Evolutionary conservation across 2,888 invertebrate species (phyloP).

Genomic region (Drepana falcataria): DNA sequence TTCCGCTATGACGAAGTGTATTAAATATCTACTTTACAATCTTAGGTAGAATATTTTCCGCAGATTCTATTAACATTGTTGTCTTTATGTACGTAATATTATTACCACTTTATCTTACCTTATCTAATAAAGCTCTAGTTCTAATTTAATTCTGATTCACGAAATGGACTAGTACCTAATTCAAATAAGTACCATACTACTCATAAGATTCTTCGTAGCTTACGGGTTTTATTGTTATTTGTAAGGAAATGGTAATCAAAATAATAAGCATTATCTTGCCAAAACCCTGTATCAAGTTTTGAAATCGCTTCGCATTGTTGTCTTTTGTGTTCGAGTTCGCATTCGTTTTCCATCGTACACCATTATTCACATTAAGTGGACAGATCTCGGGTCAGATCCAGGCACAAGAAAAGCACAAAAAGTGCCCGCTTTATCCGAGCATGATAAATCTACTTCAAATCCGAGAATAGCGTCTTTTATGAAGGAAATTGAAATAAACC

Average conservation of each 20-base stretch:
- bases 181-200: too few species aligned
- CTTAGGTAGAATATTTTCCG: conserved; percentile 7
- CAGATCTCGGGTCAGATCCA: conserved; percentile 79
- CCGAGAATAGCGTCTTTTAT: conserved; percentile 79
- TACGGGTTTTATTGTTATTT: too few species aligned
- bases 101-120: too few species aligned
- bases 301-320: conserved; percentile 75
- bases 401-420: conserved; percentile 79
- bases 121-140: too few species aligned
- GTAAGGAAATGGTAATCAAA: conserved; percentile 24
- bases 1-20: conserved; percentile 33
- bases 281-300: conserved; percentile 74
- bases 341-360: conserved; percentile 78
- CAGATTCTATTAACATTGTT: not conserved
- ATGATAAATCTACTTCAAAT: conserved; percentile 80
- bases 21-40: conserved; percentile 32
- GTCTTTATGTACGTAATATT: not conserved
- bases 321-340: conserved; percentile 75
- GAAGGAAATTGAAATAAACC: conserved; percentile 80
- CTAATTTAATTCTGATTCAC: too few species aligned
- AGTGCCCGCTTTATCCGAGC: conserved; percentile 79
- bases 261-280: conserved; percentile 55
- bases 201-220: too few species aligned
- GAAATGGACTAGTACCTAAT: too few species aligned
- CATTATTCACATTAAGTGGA: conserved; percentile 80